Percentiles rank a stretch among this genome's conserved stretches.
Evolutionary conservation across 2,797 vertebrate genomes (phyloP).

Genomic region (Macroramphosus scolopax): DNA sequence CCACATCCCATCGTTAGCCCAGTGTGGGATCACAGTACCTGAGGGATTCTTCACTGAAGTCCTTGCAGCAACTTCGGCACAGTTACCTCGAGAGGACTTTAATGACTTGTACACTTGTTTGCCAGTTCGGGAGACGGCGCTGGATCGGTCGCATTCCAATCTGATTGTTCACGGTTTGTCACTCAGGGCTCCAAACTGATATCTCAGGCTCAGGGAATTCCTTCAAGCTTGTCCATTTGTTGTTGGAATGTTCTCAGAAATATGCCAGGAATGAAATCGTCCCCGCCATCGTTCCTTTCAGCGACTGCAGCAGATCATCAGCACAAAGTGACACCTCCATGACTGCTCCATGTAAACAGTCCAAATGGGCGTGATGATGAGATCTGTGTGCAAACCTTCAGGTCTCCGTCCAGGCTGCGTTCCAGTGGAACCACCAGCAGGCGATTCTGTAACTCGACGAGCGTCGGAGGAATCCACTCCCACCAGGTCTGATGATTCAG

Average conservation of each 20-base stretch:
- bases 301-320: conserved; percentile 48
- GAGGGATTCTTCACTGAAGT: conserved; percentile 26
- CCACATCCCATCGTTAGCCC: conserved; percentile 26
- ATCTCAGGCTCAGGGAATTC: conserved; percentile 19
- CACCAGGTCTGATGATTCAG: too few species aligned
- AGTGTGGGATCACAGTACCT: conserved; percentile 23
- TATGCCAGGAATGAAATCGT: conserved; percentile 39
- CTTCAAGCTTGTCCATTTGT: conserved; percentile 23
- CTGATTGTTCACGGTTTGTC: conserved; percentile 10
- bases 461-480: too few species aligned
- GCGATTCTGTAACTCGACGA: too few species aligned
- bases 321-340: conserved; percentile 55
- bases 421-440: conserved; percentile 37
- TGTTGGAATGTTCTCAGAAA: conserved; percentile 36
- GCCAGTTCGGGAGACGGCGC: conserved; percentile 24
- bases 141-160: conserved; percentile 5
- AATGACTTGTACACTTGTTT: conserved; percentile 30
- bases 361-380: conserved; percentile 58
- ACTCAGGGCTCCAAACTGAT: conserved; percentile 22
- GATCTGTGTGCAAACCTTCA: conserved; percentile 42
- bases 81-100: conserved; percentile 39
- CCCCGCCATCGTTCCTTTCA: conserved; percentile 28
- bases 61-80: conserved; percentile 19
- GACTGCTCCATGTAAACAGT: conserved; percentile 58
- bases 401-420: conserved; percentile 24